Conservation (phyloP, 2,797 vertebrate species). For the Diplodus puntazzo region DNA sequence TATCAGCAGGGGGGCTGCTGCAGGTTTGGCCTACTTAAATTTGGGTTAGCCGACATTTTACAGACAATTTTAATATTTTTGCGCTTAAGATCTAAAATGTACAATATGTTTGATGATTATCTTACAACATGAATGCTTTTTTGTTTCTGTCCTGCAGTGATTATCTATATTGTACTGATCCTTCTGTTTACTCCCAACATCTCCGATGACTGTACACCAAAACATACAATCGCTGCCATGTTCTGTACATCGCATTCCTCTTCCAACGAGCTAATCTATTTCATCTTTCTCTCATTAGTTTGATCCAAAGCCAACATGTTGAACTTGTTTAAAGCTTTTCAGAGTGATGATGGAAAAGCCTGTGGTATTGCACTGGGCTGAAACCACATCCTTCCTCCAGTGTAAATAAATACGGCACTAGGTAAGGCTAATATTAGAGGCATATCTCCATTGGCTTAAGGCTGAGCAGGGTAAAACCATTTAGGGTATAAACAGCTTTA, state of each 20-base stretch:
- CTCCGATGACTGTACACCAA: slow-evolving; percentile 56
- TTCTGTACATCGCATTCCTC: slow-evolving; percentile 60
- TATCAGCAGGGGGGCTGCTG: slow-evolving; percentile 45
- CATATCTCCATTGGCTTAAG: slow-evolving; percentile 56
- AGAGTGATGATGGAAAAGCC: slow-evolving; percentile 70
- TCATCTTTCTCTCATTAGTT: slow-evolving; percentile 70
- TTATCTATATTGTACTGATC: slow-evolving; percentile 40
- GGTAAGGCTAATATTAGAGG: slow-evolving; percentile 70
- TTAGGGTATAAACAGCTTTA: slow-evolving; percentile 60
- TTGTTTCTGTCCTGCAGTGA: slow-evolving; percentile 36
- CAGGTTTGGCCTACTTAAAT: slow-evolving; percentile 23
- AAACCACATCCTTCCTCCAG: slow-evolving; percentile 77
- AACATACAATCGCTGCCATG: slow-evolving; percentile 67
- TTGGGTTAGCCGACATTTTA: slow-evolving; percentile 13
- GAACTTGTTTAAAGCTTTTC: slow-evolving; percentile 77
- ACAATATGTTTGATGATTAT: background rate
- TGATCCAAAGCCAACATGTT: slow-evolving; percentile 73
- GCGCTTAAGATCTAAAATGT: slow-evolving; percentile 14
- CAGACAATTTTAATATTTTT: slow-evolving; percentile 15
- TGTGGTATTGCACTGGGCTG: slow-evolving; percentile 57
- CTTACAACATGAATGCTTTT: background rate
- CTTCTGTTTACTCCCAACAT: slow-evolving; percentile 61
- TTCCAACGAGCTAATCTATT: slow-evolving; percentile 63
- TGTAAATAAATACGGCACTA: slow-evolving; percentile 73
- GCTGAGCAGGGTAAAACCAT: slow-evolving; percentile 40